Base-by-base conservation (phyloP, 2,888 invertebrate species). In the Euphydryas editha region DNA sequence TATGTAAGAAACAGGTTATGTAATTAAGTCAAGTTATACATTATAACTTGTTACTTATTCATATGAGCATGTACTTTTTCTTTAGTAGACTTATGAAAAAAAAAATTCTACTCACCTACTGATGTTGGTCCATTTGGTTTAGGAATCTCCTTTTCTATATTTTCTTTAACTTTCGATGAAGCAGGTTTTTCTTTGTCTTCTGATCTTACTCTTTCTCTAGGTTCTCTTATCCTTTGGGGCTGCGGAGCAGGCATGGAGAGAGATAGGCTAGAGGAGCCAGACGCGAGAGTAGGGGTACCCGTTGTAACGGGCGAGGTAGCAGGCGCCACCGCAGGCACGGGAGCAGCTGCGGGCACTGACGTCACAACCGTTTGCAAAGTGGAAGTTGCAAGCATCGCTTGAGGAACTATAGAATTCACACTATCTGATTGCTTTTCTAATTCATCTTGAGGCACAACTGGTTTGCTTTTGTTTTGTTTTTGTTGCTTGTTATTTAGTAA, bases 381-480 rank as follows among this genome's bases (percentile, higher is more conserved):
- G n/a, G n/a, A n/a, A n/a, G n/a, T n/a, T n/a, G n/a, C n/a, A n/a
- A n/a, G n/a, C 15, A 62, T 37, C 30, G 57, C 62, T 67, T 59
- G 54, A 65, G 65, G 67, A 63, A 66, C 71, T 62, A 62, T 62
- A 68, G 51, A 54, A 65, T 17, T 68, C 51, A 62, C 57, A 24
- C 47, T 56, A 21, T 72, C 82, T 64, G 78, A 68, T 44, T 78
- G 71, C 68, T 80, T 85, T 67, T 84, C 85, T 73, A 79, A 70
- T 73, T 85, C 86, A 60, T 76, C 75, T 77, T 84, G 84, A 84
- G 85, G 86, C 86, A 88, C 88, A 73, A 76, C 73, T 75, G 82
- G 81, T 77, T 83, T 84, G 72, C 73, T 85, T 80, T 87, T 86
- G 71, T 87, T 87, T 67, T 75, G 78, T 73, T 89, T 88, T 67